Conservation (phyloP, 1,140 invertebrate genomes). For the Dufourea novaeangliae region DNA sequence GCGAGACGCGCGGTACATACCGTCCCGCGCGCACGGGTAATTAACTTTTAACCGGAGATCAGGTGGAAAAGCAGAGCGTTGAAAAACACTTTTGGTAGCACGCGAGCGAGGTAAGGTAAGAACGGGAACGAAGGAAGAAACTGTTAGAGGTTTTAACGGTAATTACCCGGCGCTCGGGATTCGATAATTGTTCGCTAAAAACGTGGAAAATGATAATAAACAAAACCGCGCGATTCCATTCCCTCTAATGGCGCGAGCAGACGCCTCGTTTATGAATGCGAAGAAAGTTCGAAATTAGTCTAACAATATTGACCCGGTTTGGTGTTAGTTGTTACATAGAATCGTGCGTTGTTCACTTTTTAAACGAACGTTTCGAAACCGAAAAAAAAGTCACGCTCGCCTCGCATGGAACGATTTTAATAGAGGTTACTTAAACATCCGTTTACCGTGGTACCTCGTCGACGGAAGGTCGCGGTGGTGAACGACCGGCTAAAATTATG, state of each 20-base stretch:
- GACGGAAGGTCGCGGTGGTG: neutral
- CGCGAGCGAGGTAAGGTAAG: neutral
- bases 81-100: constrained; percentile 24
- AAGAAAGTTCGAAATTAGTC: too few species aligned
- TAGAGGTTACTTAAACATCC: neutral
- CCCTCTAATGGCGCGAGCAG: neutral
- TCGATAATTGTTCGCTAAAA: neutral
- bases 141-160: constrained; percentile 14
- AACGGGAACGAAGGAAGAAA: neutral
- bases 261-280: neutral
- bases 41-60: constrained; percentile 27
- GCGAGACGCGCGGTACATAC: constrained; percentile 4
- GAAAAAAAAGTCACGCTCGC: neutral
- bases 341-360: too few species aligned
- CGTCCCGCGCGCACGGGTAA: constrained; percentile 33
- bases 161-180: constrained; percentile 16
- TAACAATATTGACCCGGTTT: too few species aligned
- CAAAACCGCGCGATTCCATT: neutral
- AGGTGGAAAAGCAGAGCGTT: neutral
- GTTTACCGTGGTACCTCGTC: neutral
- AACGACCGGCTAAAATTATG: constrained; percentile 23
- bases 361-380: too few species aligned
- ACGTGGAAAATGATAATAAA: neutral
- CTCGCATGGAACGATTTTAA: neutral
- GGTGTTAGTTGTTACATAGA: too few species aligned